Evolutionary conservation across 2,113 vertebrate species (phyloP).

Genomic region (Eublepharis macularius): DNA sequence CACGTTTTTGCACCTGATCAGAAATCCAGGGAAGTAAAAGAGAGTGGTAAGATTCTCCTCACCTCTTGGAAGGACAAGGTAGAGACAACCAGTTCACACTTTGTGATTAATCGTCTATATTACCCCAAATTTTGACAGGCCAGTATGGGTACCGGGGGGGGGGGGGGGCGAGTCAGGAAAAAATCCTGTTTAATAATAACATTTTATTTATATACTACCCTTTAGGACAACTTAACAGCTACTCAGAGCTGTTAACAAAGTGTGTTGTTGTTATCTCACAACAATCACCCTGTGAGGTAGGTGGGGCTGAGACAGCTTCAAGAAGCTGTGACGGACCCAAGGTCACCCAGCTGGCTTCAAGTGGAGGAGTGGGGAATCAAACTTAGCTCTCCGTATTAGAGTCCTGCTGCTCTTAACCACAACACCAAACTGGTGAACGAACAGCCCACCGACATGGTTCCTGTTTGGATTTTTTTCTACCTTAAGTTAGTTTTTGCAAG

Average conservation of each 20-base stretch:
- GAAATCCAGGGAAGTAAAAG: background rate
- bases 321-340: no score
- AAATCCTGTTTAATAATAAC: background rate
- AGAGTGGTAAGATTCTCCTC: background rate
- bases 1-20: background rate
- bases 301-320: no score
- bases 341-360: no score
- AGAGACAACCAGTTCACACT: background rate
- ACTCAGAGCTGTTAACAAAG: no score
- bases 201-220: no score
- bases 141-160: background rate
- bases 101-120: background rate
- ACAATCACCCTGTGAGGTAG: no score
- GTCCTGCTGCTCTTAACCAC: no score
- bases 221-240: no score
- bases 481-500: conserved; percentile 23
- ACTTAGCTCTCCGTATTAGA: no score
- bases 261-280: no score
- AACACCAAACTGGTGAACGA: no score
- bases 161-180: background rate
- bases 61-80: background rate
- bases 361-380: no score
- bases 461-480: conserved; percentile 40
- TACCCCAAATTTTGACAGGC: background rate
- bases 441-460: conserved; percentile 19